Base-by-base conservation (phyloP, 2,888 invertebrate genomes). In the Eupithecia exiguata region DNA sequence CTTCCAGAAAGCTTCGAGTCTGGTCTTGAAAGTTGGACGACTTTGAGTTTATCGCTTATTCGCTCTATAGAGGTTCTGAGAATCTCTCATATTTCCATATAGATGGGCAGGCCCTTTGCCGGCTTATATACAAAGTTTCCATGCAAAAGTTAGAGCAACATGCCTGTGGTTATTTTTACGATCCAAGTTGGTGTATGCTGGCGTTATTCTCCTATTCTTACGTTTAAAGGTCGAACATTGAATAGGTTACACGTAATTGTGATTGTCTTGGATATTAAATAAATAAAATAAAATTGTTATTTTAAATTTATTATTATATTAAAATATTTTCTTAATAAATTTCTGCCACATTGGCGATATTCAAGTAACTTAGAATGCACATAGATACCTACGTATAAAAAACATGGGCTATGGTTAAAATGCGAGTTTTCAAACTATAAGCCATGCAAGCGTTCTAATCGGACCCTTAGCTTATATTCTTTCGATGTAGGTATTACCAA, bases 141-240 rank as follows among this genome's bases (percentile, higher is more conserved):
- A 67, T 66, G 69, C 70, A 69, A 70, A 75, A 78, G 75, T 79
- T 77, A 46, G 68, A 70, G 69, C 68, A 75, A 77, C 77, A 79
- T 68, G 70, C 72, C 68, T 61, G 53, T 77, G 38, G 80, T 83
- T 80, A 81, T 80, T 81, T 83, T 85, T 84, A 83, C 77, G 83
- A 81, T 77, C 73, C n/a, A 78, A 81, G 76, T 81, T 80, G 72
- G 70, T 61, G 70, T 25, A 70, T 58, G 66, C 71, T 74, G 74
- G 78, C 75, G 77, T 80, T 78, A 38, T 63, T 75, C 75, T 74
- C 78, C 16, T 78, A 81, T 80, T 79, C 78, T 78, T 74, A 69
- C 75, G 72, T 77, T 80, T 74, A 79, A 71, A 71, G 77, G 69
- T 49, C 61, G 46, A 78, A 77, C 73, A 74, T 78, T 76, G 75